phyloP scores from a whole-genome alignment of 2,888 invertebrate genomes.

The Drosophila dives region DNA sequence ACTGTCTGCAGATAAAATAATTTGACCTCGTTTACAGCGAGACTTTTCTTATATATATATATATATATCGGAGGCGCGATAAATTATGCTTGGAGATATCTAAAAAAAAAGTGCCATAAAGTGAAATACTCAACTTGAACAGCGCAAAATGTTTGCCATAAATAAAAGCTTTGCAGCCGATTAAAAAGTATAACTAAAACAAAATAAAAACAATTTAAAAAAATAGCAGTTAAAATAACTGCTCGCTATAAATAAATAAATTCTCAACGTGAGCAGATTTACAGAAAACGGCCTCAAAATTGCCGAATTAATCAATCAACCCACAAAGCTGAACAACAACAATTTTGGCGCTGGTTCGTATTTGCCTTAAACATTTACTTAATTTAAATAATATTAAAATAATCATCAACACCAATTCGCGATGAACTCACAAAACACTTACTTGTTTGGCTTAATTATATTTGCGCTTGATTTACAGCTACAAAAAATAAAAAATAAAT shows the following conservation, averaged over 20 bases:
- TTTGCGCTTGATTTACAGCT: constrained; percentile 42
- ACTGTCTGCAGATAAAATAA: constrained; percentile 66
- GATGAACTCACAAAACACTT: constrained; percentile 17
- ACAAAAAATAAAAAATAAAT: background rate
- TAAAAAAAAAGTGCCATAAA: constrained; percentile 47
- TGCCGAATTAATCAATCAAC: constrained; percentile 81
- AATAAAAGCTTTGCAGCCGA: constrained; percentile 36
- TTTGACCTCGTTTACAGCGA: constrained; percentile 82
- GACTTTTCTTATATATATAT: constrained; percentile 19
- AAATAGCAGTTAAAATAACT: constrained; percentile 37
- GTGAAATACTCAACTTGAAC: constrained; percentile 19
- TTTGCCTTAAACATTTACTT: background rate
- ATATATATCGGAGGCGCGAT: constrained; percentile 1
- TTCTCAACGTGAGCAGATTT: constrained; percentile 9
- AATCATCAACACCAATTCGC: background rate
- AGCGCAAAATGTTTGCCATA: constrained; percentile 71
- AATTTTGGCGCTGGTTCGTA: constrained; percentile 74
- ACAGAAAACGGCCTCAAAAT: constrained; percentile 74
- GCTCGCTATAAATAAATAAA: constrained; percentile 4
- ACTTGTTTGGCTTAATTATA: constrained; percentile 35
- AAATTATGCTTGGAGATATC: constrained; percentile 7
- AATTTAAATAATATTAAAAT: constrained; percentile 2
- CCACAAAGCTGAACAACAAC: constrained; percentile 79
- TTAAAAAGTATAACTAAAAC: constrained; percentile 10
- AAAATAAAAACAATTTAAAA: constrained; percentile 6